Conservation (phyloP, 1,140 invertebrate genomes). For the Scylla paramamosain region DNA sequence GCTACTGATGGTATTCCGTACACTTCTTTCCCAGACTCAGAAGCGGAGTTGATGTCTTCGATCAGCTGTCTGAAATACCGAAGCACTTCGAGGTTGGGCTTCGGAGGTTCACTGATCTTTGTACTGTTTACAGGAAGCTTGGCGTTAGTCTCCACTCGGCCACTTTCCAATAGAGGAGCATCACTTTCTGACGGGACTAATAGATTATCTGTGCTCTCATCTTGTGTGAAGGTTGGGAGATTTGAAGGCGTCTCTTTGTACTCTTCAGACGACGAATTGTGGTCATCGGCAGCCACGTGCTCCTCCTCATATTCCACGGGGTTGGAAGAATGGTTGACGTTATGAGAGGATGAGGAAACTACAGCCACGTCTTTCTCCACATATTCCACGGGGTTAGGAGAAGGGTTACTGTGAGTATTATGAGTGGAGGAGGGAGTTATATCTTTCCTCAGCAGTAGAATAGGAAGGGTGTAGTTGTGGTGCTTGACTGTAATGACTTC, state of each 20-base stretch:
- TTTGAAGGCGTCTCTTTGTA: neutral
- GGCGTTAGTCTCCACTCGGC: neutral
- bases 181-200: neutral
- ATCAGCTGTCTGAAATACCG: neutral
- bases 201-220: neutral
- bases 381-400: too few relatives aligned
- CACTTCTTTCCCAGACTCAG: neutral
- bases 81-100: neutral
- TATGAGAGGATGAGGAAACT: too few relatives aligned
- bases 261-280: neutral
- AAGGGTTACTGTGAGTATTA: too few relatives aligned
- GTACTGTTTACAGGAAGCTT: neutral
- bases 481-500: neutral
- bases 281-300: too few relatives aligned
- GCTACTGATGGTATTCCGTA: neutral
- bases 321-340: too few relatives aligned
- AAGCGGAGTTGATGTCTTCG: neutral
- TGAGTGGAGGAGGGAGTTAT: neutral
- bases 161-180: too few relatives aligned
- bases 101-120: neutral
- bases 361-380: too few relatives aligned
- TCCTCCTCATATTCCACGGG: too few relatives aligned
- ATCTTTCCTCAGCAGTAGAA: neutral
- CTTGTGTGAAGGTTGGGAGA: neutral
- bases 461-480: neutral